Conservation (phyloP, 2,797 vertebrate species). For the Danio kyathit region DNA sequence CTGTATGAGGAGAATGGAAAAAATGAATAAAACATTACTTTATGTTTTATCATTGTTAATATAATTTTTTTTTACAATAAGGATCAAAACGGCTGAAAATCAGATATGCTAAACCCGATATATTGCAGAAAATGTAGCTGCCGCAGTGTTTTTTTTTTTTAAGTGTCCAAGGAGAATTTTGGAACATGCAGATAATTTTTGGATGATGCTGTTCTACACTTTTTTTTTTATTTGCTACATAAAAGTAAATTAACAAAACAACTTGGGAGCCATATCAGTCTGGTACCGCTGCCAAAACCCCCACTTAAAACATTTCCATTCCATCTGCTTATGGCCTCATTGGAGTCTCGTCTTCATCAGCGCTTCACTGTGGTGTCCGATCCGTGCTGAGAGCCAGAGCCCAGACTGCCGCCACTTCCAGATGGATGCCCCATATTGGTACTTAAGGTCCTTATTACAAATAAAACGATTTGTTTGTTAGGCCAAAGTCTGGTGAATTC, state of each 20-base stretch:
- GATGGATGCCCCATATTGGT: constrained; percentile 42
- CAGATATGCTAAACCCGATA: neutral
- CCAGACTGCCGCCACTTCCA: constrained; percentile 23
- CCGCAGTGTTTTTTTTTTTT: neutral
- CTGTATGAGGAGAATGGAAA: too few relatives aligned
- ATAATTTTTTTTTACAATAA: too few relatives aligned
- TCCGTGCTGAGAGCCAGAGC: neutral
- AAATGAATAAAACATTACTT: too few relatives aligned
- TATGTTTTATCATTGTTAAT: too few relatives aligned
- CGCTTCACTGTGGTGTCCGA: neutral
- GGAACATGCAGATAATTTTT: constrained; percentile 11
- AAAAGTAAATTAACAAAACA: constrained; percentile 37
- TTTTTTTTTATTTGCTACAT: constrained; percentile 6
- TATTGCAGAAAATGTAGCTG: neutral
- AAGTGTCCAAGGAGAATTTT: neutral
- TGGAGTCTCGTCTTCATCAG: constrained; percentile 23
- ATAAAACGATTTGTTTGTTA: neutral
- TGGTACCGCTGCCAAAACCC: constrained; percentile 12
- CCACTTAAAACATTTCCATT: constrained; percentile 43
- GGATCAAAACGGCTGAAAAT: too few relatives aligned
- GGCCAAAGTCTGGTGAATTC: neutral
- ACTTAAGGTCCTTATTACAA: constrained; percentile 13
- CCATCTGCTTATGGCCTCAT: constrained; percentile 36
- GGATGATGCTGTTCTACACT: neutral
- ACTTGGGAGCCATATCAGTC: constrained; percentile 31